phyloP scores from a whole-genome alignment of 2,888 invertebrate genomes.

The Baccha elongata region DNA sequence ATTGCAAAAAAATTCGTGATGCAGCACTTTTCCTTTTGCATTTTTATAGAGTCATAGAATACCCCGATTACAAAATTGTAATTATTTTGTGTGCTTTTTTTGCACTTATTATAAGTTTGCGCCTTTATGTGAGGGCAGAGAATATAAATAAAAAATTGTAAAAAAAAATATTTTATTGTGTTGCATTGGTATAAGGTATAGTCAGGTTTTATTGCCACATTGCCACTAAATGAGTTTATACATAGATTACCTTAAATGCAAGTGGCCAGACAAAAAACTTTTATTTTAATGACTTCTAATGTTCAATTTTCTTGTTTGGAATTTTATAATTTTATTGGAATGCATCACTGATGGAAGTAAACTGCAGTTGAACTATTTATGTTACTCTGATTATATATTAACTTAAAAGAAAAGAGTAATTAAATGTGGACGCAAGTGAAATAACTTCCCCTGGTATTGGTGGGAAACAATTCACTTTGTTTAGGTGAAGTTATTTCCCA shows the following conservation, averaged over 20 bases:
- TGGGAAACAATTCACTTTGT: no score
- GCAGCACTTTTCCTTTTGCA: conserved; percentile 23
- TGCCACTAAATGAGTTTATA: no score
- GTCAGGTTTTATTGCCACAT: no score
- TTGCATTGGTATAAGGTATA: no score
- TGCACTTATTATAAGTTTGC: not conserved
- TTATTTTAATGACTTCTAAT: conserved; percentile 25
- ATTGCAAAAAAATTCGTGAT: conserved; percentile 45
- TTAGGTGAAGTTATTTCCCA: no score
- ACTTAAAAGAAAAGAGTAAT: not conserved
- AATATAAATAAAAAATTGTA: no score
- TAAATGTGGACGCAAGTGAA: not conserved
- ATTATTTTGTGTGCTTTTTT: conserved; percentile 9
- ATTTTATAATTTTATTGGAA: conserved; percentile 35
- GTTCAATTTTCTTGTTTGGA: conserved; percentile 26
- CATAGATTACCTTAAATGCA: no score
- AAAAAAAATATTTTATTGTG: no score
- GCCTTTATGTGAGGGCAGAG: no score
- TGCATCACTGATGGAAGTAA: conserved; percentile 16
- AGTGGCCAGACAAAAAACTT: conserved; percentile 1
- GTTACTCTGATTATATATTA: not conserved
- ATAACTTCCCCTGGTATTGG: no score
- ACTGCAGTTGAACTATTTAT: not conserved
- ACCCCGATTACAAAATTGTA: conserved; percentile 26
- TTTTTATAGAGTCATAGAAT: not conserved